These are phyloP conservation scores for Pseudolaguvia tuberculata DNA, from an alignment of 2,113 vertebrate species.

Conservation along the genomic window DNA sequence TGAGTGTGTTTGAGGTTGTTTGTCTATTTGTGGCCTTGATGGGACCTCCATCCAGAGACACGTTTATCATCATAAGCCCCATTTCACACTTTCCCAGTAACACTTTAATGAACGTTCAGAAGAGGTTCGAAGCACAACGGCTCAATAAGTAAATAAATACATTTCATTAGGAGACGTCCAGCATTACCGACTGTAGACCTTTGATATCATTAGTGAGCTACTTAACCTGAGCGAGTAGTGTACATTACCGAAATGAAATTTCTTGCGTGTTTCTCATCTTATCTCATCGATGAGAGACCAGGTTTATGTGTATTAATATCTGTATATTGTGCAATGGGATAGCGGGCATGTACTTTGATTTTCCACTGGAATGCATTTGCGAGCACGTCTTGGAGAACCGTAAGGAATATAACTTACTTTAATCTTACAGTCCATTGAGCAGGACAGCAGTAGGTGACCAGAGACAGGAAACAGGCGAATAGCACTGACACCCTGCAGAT, in stretches of 20 bases:
- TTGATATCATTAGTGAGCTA: neutral
- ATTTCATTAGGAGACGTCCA: neutral
- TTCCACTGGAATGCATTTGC: neutral
- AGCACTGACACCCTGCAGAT: conserved; percentile 79
- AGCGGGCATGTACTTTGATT: neutral
- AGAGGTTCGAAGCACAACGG: neutral
- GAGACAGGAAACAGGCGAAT: conserved; percentile 91
- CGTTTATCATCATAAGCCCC: neutral
- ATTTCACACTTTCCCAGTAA: neutral
- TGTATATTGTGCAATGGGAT: neutral
- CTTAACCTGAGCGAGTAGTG: neutral
- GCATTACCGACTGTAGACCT: neutral
- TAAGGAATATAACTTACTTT: conserved; percentile 74
- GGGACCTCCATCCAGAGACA: neutral
- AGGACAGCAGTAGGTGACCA: conserved; percentile 88
- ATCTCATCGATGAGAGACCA: neutral
- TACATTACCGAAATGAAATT: neutral
- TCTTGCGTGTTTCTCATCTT: neutral
- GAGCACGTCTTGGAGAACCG: neutral
- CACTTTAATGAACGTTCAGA: too few species aligned
- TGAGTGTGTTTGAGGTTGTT: too few species aligned
- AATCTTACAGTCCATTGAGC: conserved; percentile 98
- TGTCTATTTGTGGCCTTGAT: too few species aligned
- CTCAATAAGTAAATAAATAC: neutral
- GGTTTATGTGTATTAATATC: neutral